Evolutionary conservation across 2,888 invertebrate species (phyloP).

Genomic region (Icerya purchasi): DNA sequence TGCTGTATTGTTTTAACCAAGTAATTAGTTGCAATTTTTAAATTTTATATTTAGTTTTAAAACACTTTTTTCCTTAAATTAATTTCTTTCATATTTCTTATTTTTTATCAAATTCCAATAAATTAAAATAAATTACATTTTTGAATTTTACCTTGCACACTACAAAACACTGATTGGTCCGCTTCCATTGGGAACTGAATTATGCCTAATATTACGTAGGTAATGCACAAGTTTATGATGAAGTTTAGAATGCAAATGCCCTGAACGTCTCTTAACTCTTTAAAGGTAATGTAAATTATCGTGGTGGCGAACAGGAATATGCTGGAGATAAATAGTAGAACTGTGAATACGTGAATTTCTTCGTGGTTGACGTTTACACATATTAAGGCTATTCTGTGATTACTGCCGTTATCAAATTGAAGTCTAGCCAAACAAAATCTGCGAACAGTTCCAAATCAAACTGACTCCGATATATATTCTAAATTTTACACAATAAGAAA

Average conservation of each 20-base stretch:
- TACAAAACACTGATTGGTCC: conserved; percentile 1
- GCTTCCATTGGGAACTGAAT: conserved; percentile 31
- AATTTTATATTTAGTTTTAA: no score
- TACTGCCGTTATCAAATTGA: neutral
- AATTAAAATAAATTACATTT: no score
- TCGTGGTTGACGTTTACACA: conserved; percentile 28
- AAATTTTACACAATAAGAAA: no score
- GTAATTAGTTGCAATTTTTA: no score
- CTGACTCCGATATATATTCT: no score
- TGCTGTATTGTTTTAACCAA: no score
- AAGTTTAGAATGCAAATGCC: conserved; percentile 41
- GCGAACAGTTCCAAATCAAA: neutral
- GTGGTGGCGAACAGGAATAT: conserved; percentile 37
- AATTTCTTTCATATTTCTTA: no score
- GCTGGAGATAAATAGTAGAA: conserved; percentile 29
- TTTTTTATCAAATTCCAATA: no score
- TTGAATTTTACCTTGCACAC: conserved; percentile 5
- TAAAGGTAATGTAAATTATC: conserved; percentile 35
- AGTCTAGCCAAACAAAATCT: conserved; percentile 2
- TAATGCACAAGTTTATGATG: conserved; percentile 35
- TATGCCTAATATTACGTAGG: conserved; percentile 35
- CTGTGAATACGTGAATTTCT: no score
- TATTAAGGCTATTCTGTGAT: conserved; percentile 16
- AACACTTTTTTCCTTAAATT: no score
- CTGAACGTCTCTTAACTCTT: conserved; percentile 39